Base-by-base conservation (phyloP, 2,113 vertebrate genomes). In the Albula glossodonta region DNA sequence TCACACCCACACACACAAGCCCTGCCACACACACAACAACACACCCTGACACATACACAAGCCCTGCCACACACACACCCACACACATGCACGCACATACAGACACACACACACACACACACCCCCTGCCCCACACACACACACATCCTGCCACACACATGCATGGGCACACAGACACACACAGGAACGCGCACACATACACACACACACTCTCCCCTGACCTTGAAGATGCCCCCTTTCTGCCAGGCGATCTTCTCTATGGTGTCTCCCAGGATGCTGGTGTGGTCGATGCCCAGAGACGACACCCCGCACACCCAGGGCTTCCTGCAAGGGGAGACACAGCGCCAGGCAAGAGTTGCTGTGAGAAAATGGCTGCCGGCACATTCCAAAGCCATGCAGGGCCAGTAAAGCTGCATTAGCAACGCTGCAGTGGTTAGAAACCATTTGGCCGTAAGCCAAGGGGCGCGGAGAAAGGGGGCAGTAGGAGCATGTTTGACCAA, bases 181-280 rank as follows among this genome's bases (percentile, higher is more conserved):
- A 13, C 31, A 57, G 3, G n/a, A 56, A 31, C 51, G 7, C 48
- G n/a, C 9, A 70, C 2, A 70, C 81, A 50, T 22, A 13, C 41
- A 10, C 41, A 57, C 3, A 17, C 15, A 70, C 3, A n/a, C 31
- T 50, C 22, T 57, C 60, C n/a, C 8, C 87, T 66, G 91, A 99
- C 98, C 97, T 99, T 99, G 90, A 99, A 99, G 92, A 99, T 99
- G 78, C 98, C 98, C 11, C 96, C 98, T 90, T 99, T 99, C 90
- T 99, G 98, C 98, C 98, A 99, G 0, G 98, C 97, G 0, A 99
- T 99, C 93, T 99, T 97, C 88, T 99, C 97, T 41, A 99, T 91
- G 0, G 97, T 98, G 93, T 99, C 97, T 63, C 98, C 98, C 11
- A 99, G 93, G 86, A 99, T 97, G 93, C 95, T 97, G 81, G 96